Base-by-base conservation (phyloP, 2,797 vertebrate species). In the Peromyscus melanophrys region DNA sequence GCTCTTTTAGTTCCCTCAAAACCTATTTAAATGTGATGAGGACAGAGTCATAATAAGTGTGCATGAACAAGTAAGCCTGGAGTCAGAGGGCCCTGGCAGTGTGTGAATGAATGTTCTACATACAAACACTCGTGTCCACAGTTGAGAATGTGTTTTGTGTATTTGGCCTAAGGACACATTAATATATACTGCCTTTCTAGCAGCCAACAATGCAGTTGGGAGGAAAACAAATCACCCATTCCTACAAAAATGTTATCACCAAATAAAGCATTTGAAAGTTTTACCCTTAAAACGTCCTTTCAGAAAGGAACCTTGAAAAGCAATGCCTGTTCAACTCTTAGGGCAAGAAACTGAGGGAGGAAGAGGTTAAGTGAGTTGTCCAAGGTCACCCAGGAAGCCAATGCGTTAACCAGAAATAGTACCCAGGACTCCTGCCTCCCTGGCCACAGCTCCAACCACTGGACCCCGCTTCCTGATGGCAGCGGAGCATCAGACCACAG, bases 331-430 rank as follows among this genome's bases (percentile, higher is more conserved):
- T 96, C 46, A 77, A 6, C 69, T 92, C 23, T 40, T 92, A 88
- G 63, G 73, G 12, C 89, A 52, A 73, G 92, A 97, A 80, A 96
- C 96, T 94, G 89, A 98, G 95, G 89, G 93, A 97, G 43, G 63
- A 8, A 17, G 63, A 97, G 94, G 97, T 96, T 97, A 97, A 75
- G 96, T 17, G 93, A 82, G 55, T 77, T 97, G 87, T 6, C 89
- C 98, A 98, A 97, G 97, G 97, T 97, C 97, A 97, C 93, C 88
- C 73, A 97, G 96, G 91, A 97, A 98, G 96, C 92, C 97, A 90
- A 61, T 2, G 29, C 90, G 93, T 89, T 96, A 90, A 98, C 96
- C 96, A 96, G 95, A 98, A 98, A 98, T 96, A 96, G 95, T 37
- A 96, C 96, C 97, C 97, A 94, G 86, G 92, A 93, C 95, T 97